Evolutionary conservation across 35 echinoderm and acorn worm genomes (phyloP).

Genomic region (Anneissia japonica): DNA sequence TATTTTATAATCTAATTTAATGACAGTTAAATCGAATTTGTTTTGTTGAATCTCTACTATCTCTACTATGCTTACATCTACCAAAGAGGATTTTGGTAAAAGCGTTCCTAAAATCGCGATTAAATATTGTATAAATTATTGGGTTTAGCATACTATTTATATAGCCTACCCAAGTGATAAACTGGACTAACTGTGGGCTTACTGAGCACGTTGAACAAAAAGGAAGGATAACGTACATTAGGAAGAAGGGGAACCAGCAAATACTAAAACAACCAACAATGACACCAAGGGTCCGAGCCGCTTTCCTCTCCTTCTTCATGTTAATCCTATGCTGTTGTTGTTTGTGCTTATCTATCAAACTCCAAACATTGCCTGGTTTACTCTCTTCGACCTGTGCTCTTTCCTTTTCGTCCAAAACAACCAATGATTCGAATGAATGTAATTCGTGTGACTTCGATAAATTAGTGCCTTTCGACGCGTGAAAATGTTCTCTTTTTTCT

Average conservation of each 20-base stretch:
- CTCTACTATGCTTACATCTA: neutral
- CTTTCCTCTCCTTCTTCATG: constrained; percentile 12
- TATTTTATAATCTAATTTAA: too few species aligned
- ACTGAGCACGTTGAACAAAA: neutral
- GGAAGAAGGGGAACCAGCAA: neutral
- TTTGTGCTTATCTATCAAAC: neutral
- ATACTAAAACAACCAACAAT: constrained; percentile 5
- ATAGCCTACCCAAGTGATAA: constrained; percentile 1
- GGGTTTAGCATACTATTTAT: constrained; percentile 11
- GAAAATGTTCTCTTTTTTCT: too few species aligned
- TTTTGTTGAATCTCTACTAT: neutral
- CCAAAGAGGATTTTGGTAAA: neutral
- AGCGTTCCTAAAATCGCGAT: neutral
- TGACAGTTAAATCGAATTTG: neutral
- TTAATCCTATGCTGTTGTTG: neutral
- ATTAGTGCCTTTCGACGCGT: neutral
- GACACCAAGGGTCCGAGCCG: neutral
- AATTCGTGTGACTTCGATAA: neutral
- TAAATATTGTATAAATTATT: constrained; percentile 17
- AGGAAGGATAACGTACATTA: neutral
- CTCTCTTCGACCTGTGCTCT: neutral
- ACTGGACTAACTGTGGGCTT: neutral
- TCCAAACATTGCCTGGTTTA: neutral
- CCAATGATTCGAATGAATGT: neutral
- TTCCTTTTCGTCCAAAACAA: neutral